These are phyloP conservation scores for Corapipo altera DNA, from an alignment of 2,113 vertebrate genomes.

Conservation along the genomic window DNA sequence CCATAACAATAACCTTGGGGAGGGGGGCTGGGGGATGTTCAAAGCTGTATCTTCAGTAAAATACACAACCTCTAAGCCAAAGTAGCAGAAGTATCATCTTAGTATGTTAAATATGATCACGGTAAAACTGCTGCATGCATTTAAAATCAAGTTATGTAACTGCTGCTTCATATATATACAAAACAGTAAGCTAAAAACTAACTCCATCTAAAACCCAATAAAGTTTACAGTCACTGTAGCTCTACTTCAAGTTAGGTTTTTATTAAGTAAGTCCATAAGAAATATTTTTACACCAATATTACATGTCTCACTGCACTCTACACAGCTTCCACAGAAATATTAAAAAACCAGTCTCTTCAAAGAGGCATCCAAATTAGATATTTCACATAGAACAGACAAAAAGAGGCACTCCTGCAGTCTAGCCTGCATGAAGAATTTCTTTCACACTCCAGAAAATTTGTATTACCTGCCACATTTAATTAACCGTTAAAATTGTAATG, in stretches of 20 bases:
- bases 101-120: not conserved
- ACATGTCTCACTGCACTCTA: not conserved
- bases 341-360: not conserved
- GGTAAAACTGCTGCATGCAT: not conserved
- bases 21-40: not conserved
- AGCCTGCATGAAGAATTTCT: not conserved
- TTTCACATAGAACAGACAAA: not conserved
- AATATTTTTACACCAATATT: not conserved
- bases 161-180: not conserved
- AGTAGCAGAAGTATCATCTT: not conserved
- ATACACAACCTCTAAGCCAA: not conserved
- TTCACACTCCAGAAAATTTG: not conserved
- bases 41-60: not conserved
- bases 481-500: not conserved
- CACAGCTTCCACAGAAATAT: not conserved
- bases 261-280: not conserved
- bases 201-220: not conserved
- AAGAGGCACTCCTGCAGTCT: not conserved
- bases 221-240: not conserved
- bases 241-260: not conserved
- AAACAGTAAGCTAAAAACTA: not conserved
- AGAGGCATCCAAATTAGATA: not conserved
- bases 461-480: not conserved
- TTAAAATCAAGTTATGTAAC: not conserved
- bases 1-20: fast-evolving